Base-by-base conservation (phyloP, 2,113 vertebrate species). In the Rhea americana region DNA sequence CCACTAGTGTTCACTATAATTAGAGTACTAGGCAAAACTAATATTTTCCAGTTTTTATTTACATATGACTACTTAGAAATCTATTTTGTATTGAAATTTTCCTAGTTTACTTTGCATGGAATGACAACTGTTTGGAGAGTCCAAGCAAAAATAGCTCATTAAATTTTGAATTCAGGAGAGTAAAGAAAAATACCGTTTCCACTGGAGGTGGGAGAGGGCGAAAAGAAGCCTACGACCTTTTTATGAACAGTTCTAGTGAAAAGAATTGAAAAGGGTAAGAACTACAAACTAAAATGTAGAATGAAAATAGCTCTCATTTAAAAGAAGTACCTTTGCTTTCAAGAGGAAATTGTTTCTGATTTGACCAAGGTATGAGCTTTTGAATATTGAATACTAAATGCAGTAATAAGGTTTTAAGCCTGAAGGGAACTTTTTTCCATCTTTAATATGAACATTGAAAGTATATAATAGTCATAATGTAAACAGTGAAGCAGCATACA, bases 301-400 rank as follows among this genome's bases (percentile, higher is more conserved):
- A 87, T 70, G 58, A 62, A 94, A 96, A 95, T 91, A 87, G 50
- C 55, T 94, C 28, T 95, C 25, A 66, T 82, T 89, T 79, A 66
- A 85, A 89, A 89, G 26, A 71, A 78, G 15, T 70, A 56, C 9
- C 22, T 92, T 68, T 79, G 6, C 45, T 82, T 93, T 91, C 91
- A 93, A 93, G 84, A 82, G 32, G 91, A 94, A 89, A 92, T 91
- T 90, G 28, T 2, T 12, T 93, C 90, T 95, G 66, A 76, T 32
- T 91, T 91, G 43, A 47, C 45, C 35, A 70, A 87, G 48, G 30
- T 92, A 73, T 76, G 22, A 91, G 16, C 20, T 87, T 93, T 80
- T 87, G 59, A 82, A 68, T 95, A 82, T 53, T 85, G 67, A 92
- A 76, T 70, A 92, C 10, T 66, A 28, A 53, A 11, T 73, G 50